phyloP scores from a whole-genome alignment of 2,797 vertebrate genomes.

The Heteromormyrus szaboi region DNA sequence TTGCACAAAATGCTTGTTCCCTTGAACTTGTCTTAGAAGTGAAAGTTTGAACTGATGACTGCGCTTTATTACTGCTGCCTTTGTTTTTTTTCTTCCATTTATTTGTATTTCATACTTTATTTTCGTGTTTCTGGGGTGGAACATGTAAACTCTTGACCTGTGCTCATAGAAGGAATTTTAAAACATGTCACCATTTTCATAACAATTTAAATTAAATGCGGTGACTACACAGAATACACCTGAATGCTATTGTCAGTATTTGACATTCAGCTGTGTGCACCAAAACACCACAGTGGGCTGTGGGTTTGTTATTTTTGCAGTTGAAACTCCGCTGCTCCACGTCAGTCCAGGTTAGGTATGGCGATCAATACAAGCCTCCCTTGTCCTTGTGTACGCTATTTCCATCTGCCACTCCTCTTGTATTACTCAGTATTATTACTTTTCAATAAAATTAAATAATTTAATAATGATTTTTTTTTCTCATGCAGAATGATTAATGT shows the following conservation, averaged over 20 bases:
- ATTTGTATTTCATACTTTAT: neutral
- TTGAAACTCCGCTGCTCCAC: neutral
- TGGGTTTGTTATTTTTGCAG: neutral
- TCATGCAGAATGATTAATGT: constrained; percentile 1
- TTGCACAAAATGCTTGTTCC: neutral
- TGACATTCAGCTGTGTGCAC: neutral
- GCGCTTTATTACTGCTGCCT: neutral
- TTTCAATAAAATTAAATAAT: constrained; percentile 16
- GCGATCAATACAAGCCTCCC: neutral
- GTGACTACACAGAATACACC: neutral
- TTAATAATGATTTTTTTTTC: constrained; percentile 13
- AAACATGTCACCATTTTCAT: neutral
- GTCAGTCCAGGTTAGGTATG: neutral
- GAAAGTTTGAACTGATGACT: neutral
- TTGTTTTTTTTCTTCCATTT: neutral
- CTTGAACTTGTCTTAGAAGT: neutral
- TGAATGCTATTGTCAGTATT: neutral
- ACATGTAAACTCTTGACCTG: constrained; percentile 1
- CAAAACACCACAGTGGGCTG: neutral
- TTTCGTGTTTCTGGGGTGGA: neutral
- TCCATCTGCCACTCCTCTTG: constrained; percentile 12
- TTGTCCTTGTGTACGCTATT: neutral
- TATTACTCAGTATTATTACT: neutral
- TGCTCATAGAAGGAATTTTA: neutral
- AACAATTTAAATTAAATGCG: neutral